A percentile compares a stretch with the other conserved stretches of the same genome.
Conservation (phyloP, 92 coral and sea anemone genomes). For the Porites lobata region DNA sequence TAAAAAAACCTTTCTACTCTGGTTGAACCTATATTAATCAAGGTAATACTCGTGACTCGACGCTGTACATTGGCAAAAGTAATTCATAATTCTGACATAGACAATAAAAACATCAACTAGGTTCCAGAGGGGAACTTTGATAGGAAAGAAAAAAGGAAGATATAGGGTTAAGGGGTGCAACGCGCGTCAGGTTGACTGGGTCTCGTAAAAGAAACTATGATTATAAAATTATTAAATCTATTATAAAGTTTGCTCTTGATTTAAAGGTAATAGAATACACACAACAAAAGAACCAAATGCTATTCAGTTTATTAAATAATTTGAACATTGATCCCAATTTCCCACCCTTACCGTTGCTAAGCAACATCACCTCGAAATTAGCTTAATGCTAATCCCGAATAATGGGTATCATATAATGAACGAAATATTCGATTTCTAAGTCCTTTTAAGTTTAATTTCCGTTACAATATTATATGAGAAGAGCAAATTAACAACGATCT, state of each 20-base stretch:
- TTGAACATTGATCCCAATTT: not conserved
- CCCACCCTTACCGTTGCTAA: not conserved
- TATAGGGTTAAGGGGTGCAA: not conserved
- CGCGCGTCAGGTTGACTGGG: no score
- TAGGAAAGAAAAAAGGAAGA: not conserved
- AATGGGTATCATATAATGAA: not conserved
- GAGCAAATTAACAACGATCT: no score
- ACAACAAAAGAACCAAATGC: not conserved
- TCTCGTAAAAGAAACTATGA: no score
- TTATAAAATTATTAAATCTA: no score
- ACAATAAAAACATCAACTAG: no score
- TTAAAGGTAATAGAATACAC: not conserved
- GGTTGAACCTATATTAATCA: no score
- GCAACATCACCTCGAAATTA: not conserved
- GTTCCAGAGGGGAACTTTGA: not conserved
- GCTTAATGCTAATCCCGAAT: not conserved
- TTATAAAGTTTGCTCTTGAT: not conserved
- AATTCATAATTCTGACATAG: no score
- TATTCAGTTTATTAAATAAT: conserved; percentile 5
- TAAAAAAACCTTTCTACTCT: no score
- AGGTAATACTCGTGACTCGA: no score
- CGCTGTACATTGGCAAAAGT: no score
- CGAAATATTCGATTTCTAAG: not conserved
- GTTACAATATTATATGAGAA: no score
- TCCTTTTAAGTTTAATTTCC: no score